These are phyloP conservation scores for Lithosia quadra DNA, from an alignment of 2,888 invertebrate species.

Conservation along the genomic window DNA sequence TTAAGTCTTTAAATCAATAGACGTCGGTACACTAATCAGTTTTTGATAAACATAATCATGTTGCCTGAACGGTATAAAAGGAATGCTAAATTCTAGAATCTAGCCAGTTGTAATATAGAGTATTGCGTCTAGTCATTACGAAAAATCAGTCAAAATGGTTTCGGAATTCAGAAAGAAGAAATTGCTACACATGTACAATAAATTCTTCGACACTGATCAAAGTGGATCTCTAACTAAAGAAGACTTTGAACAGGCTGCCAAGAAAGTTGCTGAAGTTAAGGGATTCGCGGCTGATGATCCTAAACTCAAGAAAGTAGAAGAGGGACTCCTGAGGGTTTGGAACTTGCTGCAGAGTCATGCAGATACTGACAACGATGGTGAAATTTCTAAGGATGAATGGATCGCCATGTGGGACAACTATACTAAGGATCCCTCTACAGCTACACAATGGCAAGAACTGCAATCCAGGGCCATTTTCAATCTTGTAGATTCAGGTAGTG, in stretches of 20 bases:
- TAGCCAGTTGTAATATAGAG: background rate
- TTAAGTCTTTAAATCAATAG: background rate
- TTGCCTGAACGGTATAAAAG: slow-evolving; percentile 49
- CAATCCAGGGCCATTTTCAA: slow-evolving; percentile 96
- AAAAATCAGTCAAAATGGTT: slow-evolving; percentile 84
- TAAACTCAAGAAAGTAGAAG: slow-evolving; percentile 91
- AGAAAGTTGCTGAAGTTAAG: slow-evolving; percentile 93
- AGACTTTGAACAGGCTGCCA: slow-evolving; percentile 94
- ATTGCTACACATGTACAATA: slow-evolving; percentile 94
- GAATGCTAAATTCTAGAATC: slow-evolving; percentile 10
- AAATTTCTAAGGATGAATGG: slow-evolving; percentile 96
- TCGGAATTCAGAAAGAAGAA: slow-evolving; percentile 96
- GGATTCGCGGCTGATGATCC: slow-evolving; percentile 92
- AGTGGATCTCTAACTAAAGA: slow-evolving; percentile 95
- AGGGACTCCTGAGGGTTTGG: slow-evolving; percentile 93
- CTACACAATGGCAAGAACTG: slow-evolving; percentile 93
- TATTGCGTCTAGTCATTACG: background rate
- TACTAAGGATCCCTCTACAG: slow-evolving; percentile 90
- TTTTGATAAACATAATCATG: slow-evolving; percentile 39
- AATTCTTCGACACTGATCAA: slow-evolving; percentile 95
- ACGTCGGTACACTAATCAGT: slow-evolving; percentile 28
- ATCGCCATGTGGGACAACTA: slow-evolving; percentile 94
- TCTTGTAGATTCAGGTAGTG: slow-evolving; percentile 94
- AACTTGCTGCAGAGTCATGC: slow-evolving; percentile 92
- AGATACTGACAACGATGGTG: slow-evolving; percentile 94